These are phyloP conservation scores for Matsumurasca onukii DNA, from an alignment of 1,140 invertebrate species.

Conservation along the genomic window DNA sequence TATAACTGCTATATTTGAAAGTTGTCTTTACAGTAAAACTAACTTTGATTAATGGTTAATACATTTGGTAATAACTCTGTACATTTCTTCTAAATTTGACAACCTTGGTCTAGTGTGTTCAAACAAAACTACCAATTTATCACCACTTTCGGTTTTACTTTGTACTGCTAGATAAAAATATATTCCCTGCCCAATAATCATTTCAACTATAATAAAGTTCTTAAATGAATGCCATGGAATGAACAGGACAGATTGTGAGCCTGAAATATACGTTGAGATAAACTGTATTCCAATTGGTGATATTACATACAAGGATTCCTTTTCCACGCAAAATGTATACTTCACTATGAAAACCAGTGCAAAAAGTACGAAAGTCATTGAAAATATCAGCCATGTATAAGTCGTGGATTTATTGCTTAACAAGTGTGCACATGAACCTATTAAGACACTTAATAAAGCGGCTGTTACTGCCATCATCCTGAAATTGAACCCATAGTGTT, in stretches of 20 bases:
- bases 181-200: slow-evolving; percentile 33
- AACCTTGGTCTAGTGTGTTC: slow-evolving; percentile 33
- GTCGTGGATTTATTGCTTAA: too few relatives aligned
- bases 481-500: too few relatives aligned
- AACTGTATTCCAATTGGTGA: slow-evolving; percentile 35
- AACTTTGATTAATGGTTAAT: too few relatives aligned
- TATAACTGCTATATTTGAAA: too few relatives aligned
- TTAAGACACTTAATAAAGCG: too few relatives aligned
- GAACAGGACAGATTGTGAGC: slow-evolving; percentile 33
- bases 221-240: slow-evolving; percentile 28
- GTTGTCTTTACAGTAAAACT: too few relatives aligned
- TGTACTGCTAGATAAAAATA: slow-evolving; percentile 31
- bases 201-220: slow-evolving; percentile 34
- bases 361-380: too few relatives aligned
- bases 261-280: slow-evolving; percentile 35
- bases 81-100: slow-evolving; percentile 34
- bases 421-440: too few relatives aligned
- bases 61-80: slow-evolving; percentile 29
- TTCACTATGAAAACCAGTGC: not conserved
- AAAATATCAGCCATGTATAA: too few relatives aligned
- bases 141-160: slow-evolving; percentile 12
- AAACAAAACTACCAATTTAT: slow-evolving; percentile 32
- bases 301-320: slow-evolving; percentile 32
- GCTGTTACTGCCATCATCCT: too few relatives aligned
- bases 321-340: slow-evolving; percentile 33